Conservation (phyloP, 2,888 invertebrate species). For the Dryocosmus kuriphilus region DNA sequence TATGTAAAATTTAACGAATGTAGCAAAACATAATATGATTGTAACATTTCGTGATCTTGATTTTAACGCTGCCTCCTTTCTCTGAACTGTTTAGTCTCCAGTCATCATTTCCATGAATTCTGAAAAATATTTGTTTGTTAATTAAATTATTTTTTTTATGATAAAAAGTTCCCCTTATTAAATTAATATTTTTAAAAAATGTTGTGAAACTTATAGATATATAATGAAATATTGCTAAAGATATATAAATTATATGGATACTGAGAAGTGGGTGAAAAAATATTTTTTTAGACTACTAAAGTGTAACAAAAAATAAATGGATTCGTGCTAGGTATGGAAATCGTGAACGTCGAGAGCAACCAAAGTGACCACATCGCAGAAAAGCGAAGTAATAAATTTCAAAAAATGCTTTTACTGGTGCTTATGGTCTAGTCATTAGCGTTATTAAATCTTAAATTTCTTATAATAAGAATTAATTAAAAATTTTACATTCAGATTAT, state of each 20-base stretch:
- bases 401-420: not conserved
- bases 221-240: too few relatives aligned
- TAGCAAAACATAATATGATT: constrained; percentile 40
- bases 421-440: not conserved
- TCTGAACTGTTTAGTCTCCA: constrained; percentile 81
- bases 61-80: not conserved
- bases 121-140: constrained; percentile 74
- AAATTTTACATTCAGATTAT: not conserved
- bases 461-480: not conserved
- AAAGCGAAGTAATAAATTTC: constrained; percentile 35
- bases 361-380: constrained; percentile 14
- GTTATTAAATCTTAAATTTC: constrained; percentile 15
- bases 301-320: constrained; percentile 1
- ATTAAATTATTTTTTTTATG: not conserved
- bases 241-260: too few relatives aligned
- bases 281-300: not conserved
- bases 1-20: not conserved
- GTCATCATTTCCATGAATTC: constrained; percentile 92
- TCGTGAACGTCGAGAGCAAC: constrained; percentile 1
- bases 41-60: constrained; percentile 10
- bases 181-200: not conserved
- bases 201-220: not conserved
- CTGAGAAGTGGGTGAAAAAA: not conserved
- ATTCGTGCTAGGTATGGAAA: not conserved
- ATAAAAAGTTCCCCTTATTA: not conserved